Conservation (phyloP, 2,113 vertebrate species). For the Dryoscopus gambensis region DNA sequence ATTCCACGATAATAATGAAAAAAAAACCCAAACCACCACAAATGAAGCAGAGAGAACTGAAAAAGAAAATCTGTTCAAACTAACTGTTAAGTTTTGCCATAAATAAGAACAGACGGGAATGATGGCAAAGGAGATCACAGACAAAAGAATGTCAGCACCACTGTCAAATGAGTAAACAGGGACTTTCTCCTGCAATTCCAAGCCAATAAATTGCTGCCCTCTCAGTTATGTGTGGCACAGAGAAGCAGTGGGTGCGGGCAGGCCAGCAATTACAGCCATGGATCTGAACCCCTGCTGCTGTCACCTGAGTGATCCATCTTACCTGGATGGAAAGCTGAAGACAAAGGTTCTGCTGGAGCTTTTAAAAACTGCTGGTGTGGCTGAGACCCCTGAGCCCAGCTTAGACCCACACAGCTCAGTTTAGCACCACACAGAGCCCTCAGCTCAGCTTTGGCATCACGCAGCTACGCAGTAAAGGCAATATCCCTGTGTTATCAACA, state of each 20-base stretch:
- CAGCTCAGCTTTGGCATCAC: background rate
- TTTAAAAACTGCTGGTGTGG: background rate
- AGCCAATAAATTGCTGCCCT: background rate
- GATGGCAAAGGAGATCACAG: background rate
- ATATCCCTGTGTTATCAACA: background rate
- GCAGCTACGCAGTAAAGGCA: background rate
- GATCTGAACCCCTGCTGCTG: background rate
- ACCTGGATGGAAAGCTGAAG: background rate
- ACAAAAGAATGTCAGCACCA: background rate
- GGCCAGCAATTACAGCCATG: background rate
- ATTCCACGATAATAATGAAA: background rate
- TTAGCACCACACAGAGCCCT: background rate
- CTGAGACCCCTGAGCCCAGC: background rate
- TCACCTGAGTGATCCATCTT: background rate
- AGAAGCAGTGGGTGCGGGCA: background rate
- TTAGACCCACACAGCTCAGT: background rate
- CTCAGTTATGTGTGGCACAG: background rate
- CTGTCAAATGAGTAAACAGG: background rate
- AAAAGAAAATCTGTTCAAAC: background rate
- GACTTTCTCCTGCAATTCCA: background rate
- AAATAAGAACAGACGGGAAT: background rate
- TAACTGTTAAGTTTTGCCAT: background rate
- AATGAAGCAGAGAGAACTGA: background rate
- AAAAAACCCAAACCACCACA: fast-evolving
- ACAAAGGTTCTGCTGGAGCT: background rate